phyloP scores from a whole-genome alignment of 2,113 vertebrate genomes.

The Pluvianellus socialis region DNA sequence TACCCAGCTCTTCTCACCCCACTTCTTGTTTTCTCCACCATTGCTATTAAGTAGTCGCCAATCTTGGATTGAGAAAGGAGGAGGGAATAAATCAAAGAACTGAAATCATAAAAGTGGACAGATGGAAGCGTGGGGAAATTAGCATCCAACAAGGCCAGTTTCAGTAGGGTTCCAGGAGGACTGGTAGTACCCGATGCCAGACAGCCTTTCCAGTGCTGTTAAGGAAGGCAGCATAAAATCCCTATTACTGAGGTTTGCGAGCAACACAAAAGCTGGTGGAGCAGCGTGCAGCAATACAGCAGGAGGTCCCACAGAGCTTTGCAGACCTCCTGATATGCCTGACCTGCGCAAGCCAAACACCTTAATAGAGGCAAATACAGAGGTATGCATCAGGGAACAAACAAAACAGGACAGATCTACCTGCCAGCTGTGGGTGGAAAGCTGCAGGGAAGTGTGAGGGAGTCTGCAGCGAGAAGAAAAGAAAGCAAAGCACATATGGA shows the following conservation, averaged over 20 bases:
- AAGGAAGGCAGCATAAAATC: not conserved
- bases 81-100: not conserved
- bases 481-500: not conserved
- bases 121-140: not conserved
- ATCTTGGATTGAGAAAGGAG: not conserved
- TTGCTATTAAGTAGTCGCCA: not conserved
- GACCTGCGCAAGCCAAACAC: conserved; percentile 7
- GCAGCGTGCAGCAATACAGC: not conserved
- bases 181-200: not conserved
- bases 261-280: not conserved
- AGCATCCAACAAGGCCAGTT: not conserved
- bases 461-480: not conserved
- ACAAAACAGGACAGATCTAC: not conserved
- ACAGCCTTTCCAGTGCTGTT: not conserved
- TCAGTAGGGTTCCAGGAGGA: not conserved
- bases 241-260: not conserved
- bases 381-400: not conserved
- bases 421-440: not conserved
- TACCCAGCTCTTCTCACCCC: not conserved
- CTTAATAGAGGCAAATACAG: not conserved
- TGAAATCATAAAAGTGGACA: not conserved
- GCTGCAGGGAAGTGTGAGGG: not conserved
- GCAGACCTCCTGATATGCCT: not conserved
- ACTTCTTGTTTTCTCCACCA: not conserved
- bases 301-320: not conserved